Evolutionary conservation across 2,113 vertebrate species (phyloP).

Genomic region (Phaetusa simplex): DNA sequence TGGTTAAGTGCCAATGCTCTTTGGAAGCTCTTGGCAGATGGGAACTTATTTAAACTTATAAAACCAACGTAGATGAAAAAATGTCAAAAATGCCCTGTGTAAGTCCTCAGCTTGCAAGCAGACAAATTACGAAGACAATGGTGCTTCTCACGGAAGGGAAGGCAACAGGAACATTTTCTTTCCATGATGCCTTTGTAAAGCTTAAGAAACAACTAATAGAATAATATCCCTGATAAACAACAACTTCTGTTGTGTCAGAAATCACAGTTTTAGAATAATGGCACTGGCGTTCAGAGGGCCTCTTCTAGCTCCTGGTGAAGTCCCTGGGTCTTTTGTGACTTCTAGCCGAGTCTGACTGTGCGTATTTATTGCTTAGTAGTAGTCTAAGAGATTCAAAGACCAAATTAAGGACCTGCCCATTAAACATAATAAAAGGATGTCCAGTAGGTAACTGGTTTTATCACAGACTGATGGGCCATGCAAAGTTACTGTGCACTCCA

Average conservation of each 20-base stretch:
- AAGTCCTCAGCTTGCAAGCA: slow-evolving; percentile 38
- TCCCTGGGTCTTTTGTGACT: not conserved
- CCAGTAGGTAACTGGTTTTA: not conserved
- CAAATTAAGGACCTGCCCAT: not conserved
- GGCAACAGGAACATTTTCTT: not conserved
- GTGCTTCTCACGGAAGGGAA: slow-evolving; percentile 7
- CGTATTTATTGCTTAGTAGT: not conserved
- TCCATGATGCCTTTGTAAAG: not conserved
- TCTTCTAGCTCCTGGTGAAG: not conserved
- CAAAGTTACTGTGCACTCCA: not conserved
- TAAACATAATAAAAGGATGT: not conserved
- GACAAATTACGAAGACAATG: slow-evolving; percentile 7
- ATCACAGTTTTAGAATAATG: not conserved
- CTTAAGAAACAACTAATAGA: not conserved
- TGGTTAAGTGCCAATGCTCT: slow-evolving; percentile 29
- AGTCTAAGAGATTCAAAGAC: not conserved
- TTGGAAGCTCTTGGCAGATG: slow-evolving; percentile 60
- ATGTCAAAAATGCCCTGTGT: slow-evolving; percentile 65
- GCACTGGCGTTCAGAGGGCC: not conserved
- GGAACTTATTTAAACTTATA: slow-evolving; percentile 68
- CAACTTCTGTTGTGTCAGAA: not conserved
- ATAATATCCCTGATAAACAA: not conserved
- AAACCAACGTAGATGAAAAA: slow-evolving; percentile 61
- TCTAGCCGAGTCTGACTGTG: not conserved
- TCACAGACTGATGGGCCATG: not conserved